Conservation (phyloP, 2,888 invertebrate genomes). For the Phymatocera aterrima region DNA sequence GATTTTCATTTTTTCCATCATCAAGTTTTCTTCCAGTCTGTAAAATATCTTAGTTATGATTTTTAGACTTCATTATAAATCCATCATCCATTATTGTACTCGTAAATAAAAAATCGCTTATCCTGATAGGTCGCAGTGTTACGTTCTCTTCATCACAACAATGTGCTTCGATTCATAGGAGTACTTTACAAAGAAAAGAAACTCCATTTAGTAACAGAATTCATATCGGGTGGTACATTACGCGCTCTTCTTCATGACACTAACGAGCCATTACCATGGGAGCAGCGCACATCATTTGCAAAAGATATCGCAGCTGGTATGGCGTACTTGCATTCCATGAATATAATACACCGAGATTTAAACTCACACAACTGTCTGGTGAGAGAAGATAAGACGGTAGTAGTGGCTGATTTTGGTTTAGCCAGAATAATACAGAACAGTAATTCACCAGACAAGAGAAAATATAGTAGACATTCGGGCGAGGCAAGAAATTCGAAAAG, state of each 20-base stretch:
- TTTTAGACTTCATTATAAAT: background rate
- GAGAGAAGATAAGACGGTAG: conserved; percentile 92
- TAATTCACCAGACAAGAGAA: conserved; percentile 71
- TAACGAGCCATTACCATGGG: conserved; percentile 85
- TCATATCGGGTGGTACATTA: conserved; percentile 93
- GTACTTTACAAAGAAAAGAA: conserved; percentile 95
- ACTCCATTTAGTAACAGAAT: conserved; percentile 94
- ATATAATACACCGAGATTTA: conserved; percentile 95
- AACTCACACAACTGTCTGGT: conserved; percentile 97
- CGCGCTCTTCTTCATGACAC: conserved; percentile 89
- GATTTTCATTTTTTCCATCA: background rate
- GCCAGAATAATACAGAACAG: conserved; percentile 85
- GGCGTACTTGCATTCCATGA: conserved; percentile 95
- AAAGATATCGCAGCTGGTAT: conserved; percentile 95
- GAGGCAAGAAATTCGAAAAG: conserved; percentile 78
- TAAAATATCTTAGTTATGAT: background rate
- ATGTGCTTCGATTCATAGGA: conserved; percentile 94
- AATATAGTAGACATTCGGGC: conserved; percentile 69
- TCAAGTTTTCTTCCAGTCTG: background rate
- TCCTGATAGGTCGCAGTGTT: conserved; percentile 88
- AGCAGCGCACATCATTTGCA: conserved; percentile 88
- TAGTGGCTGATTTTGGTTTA: conserved; percentile 96
- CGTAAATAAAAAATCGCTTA: background rate
- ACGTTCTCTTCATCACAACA: conserved; percentile 90
- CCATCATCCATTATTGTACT: too few species aligned